Conservation (phyloP, 2,113 vertebrate species). For the Cyprinodon variegatus region DNA sequence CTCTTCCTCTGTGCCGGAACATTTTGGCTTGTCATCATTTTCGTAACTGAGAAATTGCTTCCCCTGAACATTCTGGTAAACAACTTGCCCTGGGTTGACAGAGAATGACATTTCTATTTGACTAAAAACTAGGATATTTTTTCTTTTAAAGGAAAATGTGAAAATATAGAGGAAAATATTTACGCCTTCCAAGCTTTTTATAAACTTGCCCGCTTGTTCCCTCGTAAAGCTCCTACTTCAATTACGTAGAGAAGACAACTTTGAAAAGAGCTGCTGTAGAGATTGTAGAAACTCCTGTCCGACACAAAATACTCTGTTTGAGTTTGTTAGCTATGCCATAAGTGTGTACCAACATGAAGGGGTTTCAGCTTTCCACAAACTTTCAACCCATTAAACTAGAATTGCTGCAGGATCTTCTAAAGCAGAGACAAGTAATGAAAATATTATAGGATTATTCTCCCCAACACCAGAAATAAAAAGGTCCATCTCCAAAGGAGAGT, state of each 20-base stretch:
- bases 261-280: neutral
- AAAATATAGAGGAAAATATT: conserved; percentile 17
- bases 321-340: neutral
- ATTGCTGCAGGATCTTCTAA: too few relatives aligned
- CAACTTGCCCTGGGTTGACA: neutral
- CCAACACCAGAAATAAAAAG: too few relatives aligned
- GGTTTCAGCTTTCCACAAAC: neutral
- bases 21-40: conserved; percentile 66
- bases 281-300: neutral
- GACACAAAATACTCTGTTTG: neutral
- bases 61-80: conserved; percentile 35
- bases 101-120: conserved; percentile 15
- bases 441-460: too few relatives aligned
- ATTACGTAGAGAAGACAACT: conserved; percentile 28
- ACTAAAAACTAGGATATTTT: conserved; percentile 28
- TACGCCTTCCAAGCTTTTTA: conserved; percentile 11
- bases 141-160: neutral
- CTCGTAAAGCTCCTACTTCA: conserved; percentile 41
- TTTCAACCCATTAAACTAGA: too few relatives aligned
- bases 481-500: too few relatives aligned
- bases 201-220: neutral
- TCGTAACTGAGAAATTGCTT: conserved; percentile 63
- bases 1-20: conserved; percentile 67
- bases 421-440: too few relatives aligned
- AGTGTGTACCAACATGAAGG: neutral